These are phyloP conservation scores for Polydrusus cervinus DNA, from an alignment of 2,888 invertebrate genomes.

Conservation along the genomic window DNA sequence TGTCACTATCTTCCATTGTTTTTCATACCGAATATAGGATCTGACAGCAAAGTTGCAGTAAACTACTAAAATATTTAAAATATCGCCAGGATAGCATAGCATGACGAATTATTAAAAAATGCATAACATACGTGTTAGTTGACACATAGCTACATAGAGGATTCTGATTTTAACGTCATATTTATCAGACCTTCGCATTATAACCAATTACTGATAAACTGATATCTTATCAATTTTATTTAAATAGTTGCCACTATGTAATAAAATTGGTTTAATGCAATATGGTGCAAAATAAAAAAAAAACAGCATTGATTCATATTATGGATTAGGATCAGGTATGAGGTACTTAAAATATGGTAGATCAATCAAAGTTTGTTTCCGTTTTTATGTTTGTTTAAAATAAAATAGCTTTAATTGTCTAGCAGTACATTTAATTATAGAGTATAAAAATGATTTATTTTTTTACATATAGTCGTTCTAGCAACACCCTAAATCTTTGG, in stretches of 20 bases:
- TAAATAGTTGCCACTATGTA: neutral
- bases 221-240: conserved; percentile 13
- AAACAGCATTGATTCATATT: neutral
- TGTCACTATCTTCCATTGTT: too few relatives aligned
- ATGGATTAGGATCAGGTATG: neutral
- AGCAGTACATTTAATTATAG: too few relatives aligned
- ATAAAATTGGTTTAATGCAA: neutral
- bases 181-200: neutral
- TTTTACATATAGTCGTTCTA: too few relatives aligned
- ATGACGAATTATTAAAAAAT: neutral
- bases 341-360: neutral
- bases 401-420: too few relatives aligned
- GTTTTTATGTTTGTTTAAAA: too few relatives aligned
- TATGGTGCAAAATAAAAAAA: neutral
- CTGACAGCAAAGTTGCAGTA: too few relatives aligned
- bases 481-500: neutral
- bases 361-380: neutral
- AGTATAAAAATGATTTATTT: too few relatives aligned
- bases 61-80: too few relatives aligned
- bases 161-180: conserved; percentile 27
- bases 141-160: conserved; percentile 25
- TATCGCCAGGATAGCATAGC: too few relatives aligned
- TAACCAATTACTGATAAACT: conserved; percentile 1
- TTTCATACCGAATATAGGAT: too few relatives aligned
- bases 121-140: conserved; percentile 32